A percentile compares a stretch with the other conserved stretches of the same genome.
phyloP scores from a whole-genome alignment of 2,888 invertebrate species.

The Aphodius sticticus region DNA sequence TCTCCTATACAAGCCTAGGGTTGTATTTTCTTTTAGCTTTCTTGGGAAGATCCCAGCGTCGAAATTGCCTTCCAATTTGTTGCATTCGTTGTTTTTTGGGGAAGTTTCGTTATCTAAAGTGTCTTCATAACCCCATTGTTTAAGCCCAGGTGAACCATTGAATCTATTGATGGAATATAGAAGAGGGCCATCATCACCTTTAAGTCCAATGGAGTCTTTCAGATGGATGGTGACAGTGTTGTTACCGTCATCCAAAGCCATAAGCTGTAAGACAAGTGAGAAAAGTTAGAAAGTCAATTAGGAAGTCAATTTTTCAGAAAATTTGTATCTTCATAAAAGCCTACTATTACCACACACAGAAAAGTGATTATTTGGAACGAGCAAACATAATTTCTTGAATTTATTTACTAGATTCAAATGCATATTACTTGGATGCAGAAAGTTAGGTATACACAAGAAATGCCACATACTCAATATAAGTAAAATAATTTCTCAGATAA shows the following conservation, averaged over 20 bases:
- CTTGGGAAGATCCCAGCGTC: slow-evolving; percentile 79
- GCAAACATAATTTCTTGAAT: no score
- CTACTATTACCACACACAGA: no score
- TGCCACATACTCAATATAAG: no score
- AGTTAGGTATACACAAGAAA: no score
- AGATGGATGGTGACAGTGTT: slow-evolving; percentile 64
- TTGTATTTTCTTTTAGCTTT: slow-evolving; percentile 63
- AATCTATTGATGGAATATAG: slow-evolving; percentile 67
- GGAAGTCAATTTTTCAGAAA: no score
- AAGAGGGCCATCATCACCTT: slow-evolving; percentile 46
- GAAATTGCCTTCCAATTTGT: slow-evolving; percentile 71
- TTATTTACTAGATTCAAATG: no score
- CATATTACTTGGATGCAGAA: no score
- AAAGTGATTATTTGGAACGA: no score
- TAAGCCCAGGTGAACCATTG: slow-evolving; percentile 72
- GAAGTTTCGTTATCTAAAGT: slow-evolving; percentile 44
- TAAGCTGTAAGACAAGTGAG: slow-evolving; percentile 59
- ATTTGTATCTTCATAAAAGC: no score
- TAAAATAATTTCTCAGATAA: no score
- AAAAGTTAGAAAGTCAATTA: not conserved
- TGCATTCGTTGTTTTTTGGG: slow-evolving; percentile 67
- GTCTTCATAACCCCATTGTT: slow-evolving; percentile 71
- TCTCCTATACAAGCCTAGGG: slow-evolving; percentile 73
- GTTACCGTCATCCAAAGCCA: slow-evolving; percentile 67
- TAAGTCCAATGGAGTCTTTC: slow-evolving; percentile 42